Conservation (phyloP, 2,113 vertebrate species). For the Columba janthina region DNA sequence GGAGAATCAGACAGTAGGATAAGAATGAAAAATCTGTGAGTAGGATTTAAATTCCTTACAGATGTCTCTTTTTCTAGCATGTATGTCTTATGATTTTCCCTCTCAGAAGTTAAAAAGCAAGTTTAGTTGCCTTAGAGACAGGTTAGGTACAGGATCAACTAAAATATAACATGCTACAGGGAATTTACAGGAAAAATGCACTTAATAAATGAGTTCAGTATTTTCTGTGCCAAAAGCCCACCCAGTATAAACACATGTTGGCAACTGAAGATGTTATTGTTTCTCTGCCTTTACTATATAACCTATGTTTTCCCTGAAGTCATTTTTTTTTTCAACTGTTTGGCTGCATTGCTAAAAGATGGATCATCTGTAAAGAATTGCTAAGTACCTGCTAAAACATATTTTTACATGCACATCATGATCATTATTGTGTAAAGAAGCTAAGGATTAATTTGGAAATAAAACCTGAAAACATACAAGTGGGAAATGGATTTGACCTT, state of each 20-base stretch:
- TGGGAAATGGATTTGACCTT: not conserved
- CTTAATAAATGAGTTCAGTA: conserved; percentile 1
- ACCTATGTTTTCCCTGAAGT: not conserved
- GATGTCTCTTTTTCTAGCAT: not conserved
- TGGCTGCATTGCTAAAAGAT: not conserved
- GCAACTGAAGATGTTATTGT: conserved; percentile 19
- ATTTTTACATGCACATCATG: not conserved
- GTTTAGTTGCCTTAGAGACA: conserved; percentile 23
- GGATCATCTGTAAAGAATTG: not conserved
- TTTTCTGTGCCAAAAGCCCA: conserved; percentile 16
- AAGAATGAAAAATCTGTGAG: not conserved
- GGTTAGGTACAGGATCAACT: not conserved
- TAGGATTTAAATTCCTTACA: not conserved
- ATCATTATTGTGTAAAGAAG: not conserved
- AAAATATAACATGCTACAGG: not conserved
- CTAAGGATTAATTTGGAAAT: not conserved
- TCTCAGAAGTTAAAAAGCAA: conserved; percentile 10
- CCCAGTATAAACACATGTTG: conserved; percentile 36
- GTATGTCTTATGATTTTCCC: not conserved
- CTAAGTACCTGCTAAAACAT: not conserved
- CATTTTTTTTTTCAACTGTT: not conserved
- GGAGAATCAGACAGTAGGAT: not conserved
- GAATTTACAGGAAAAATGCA: conserved; percentile 54
- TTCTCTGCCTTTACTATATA: conserved; percentile 5
- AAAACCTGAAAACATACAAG: not conserved